Conservation (phyloP, 2,888 invertebrate species). For the Nebria salina region DNA sequence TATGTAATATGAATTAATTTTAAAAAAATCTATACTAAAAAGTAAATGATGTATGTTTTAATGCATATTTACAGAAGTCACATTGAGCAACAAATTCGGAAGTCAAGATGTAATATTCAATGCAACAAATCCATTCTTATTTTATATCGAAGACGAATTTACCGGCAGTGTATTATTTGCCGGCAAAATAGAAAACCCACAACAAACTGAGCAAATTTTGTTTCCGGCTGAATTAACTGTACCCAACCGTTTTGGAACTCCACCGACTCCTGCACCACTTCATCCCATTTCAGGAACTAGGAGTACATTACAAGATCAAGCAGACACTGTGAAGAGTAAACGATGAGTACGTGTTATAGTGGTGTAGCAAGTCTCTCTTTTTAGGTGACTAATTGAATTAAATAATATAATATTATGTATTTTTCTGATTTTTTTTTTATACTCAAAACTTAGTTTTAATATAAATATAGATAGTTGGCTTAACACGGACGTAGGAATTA, state of each 20-base stretch:
- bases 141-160: slow-evolving; percentile 80
- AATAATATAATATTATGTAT: too few relatives aligned
- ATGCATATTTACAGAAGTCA: slow-evolving; percentile 65
- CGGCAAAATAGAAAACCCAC: slow-evolving; percentile 77
- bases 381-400: too few relatives aligned
- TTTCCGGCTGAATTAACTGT: slow-evolving; percentile 48
- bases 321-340: slow-evolving; percentile 19
- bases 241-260: slow-evolving; percentile 26
- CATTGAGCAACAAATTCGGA: slow-evolving; percentile 79
- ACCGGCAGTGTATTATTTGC: slow-evolving; percentile 79
- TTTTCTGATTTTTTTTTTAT: too few relatives aligned
- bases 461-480: too few relatives aligned
- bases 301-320: slow-evolving; percentile 17
- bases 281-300: not conserved
- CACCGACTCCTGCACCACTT: slow-evolving; percentile 1
- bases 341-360: slow-evolving; percentile 16
- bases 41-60: too few relatives aligned
- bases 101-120: slow-evolving; percentile 69
- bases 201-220: slow-evolving; percentile 54
- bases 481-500: too few relatives aligned
- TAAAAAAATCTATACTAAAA: too few relatives aligned
- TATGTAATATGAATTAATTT: too few relatives aligned
- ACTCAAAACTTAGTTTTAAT: too few relatives aligned
- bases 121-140: slow-evolving; percentile 80
- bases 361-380: too few relatives aligned